phyloP scores from a whole-genome alignment of 2,797 vertebrate species.

The Tapirus indicus region DNA sequence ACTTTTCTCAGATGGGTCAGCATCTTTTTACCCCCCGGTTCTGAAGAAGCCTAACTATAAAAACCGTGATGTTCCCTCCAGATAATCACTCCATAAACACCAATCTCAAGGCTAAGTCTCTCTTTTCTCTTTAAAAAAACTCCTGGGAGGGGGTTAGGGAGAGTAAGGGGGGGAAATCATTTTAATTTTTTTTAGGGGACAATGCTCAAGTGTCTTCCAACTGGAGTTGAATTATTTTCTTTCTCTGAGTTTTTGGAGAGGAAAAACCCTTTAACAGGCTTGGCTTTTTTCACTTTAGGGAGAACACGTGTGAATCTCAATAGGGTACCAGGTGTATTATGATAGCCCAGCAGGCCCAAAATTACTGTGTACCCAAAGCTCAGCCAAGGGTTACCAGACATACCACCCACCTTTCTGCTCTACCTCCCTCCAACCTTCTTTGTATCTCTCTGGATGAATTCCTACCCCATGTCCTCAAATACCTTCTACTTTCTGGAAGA shows the following conservation, averaged over 20 bases:
- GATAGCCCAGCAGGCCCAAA: conserved; percentile 1
- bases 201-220: conserved; percentile 67
- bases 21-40: conserved; percentile 1
- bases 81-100: conserved; percentile 53
- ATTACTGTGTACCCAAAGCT: conserved; percentile 18
- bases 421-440: not conserved
- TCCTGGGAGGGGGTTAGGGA: not conserved
- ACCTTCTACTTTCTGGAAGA: conserved; percentile 7
- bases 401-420: not conserved
- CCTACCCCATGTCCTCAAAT: not conserved
- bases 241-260: conserved; percentile 40
- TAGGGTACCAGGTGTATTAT: conserved; percentile 33
- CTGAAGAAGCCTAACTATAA: conserved; percentile 66
- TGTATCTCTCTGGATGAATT: conserved; percentile 1
- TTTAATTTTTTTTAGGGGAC: conserved; percentile 45
- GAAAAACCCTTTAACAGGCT: conserved; percentile 24
- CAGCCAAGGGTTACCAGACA: conserved; percentile 43
- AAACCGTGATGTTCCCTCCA: conserved; percentile 51
- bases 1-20: conserved; percentile 66
- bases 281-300: conserved; percentile 43
- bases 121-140: conserved; percentile 61
- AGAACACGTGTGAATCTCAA: not conserved
- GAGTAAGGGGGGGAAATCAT: not conserved
- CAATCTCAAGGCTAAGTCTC: conserved; percentile 25
- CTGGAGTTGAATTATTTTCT: conserved; percentile 61